These are phyloP conservation scores for Frankliniella intonsa DNA, from an alignment of 2,888 invertebrate genomes.

Conservation along the genomic window DNA sequence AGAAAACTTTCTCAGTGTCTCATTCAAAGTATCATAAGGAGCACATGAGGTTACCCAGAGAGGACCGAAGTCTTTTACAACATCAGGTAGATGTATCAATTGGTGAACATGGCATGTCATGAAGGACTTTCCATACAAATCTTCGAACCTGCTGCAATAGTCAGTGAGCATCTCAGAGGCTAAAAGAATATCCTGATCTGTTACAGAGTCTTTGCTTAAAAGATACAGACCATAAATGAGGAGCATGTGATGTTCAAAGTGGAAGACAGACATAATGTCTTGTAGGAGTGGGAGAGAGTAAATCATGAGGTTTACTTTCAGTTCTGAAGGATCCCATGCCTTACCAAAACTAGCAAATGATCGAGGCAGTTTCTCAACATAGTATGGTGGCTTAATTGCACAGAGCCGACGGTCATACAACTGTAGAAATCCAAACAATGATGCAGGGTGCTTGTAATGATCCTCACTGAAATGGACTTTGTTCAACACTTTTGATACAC, in stretches of 20 bases:
- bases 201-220: background rate
- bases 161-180: conserved; percentile 9
- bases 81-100: background rate
- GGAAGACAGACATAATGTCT: conserved; percentile 1
- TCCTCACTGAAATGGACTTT: conserved; percentile 6
- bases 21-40: background rate
- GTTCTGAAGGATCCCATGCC: background rate
- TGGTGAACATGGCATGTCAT: background rate
- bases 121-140: conserved; percentile 1
- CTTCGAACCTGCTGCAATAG: background rate
- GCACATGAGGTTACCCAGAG: background rate
- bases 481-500: background rate
- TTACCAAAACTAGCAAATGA: background rate
- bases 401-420: conserved; percentile 1
- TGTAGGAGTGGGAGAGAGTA: background rate
- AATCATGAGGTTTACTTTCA: background rate
- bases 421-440: background rate
- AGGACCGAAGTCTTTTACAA: background rate
- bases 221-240: background rate
- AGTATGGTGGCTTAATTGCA: background rate
- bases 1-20: background rate
- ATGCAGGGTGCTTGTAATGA: background rate
- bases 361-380: conserved; percentile 12
- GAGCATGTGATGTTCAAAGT: conserved; percentile 3
- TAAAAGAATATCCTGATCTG: background rate